phyloP scores from a whole-genome alignment of 1,140 invertebrate genomes.

The Antheraea mylitta region DNA sequence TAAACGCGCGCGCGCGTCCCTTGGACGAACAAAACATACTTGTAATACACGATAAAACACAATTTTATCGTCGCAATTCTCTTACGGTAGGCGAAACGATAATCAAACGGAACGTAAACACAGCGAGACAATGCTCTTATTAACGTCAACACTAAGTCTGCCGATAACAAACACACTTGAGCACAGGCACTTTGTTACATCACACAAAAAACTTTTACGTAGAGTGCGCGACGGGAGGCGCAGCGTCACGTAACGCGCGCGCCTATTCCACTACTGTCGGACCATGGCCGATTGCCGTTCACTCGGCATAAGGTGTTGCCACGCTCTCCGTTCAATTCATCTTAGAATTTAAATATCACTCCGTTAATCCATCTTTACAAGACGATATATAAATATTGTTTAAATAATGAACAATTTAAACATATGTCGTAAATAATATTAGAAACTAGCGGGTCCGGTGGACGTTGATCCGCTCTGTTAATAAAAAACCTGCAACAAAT shows the following conservation, averaged over 20 bases:
- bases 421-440: no score
- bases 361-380: no score
- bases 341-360: not conserved
- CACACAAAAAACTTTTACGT: constrained; percentile 29
- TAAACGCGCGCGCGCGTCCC: not conserved
- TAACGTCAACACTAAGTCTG: constrained; percentile 35
- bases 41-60: not conserved
- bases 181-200: constrained; percentile 30
- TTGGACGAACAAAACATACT: not conserved
- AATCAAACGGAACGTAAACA: constrained; percentile 39
- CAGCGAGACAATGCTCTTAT: constrained; percentile 37
- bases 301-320: constrained; percentile 46
- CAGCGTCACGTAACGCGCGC: constrained; percentile 5
- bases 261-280: constrained; percentile 24
- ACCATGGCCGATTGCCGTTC: constrained; percentile 56
- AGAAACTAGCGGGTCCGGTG: no score
- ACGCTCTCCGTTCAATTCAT: not conserved
- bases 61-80: constrained; percentile 11
- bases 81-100: constrained; percentile 19
- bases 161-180: constrained; percentile 23
- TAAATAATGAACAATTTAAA: not conserved
- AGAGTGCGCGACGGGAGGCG: constrained; percentile 1
- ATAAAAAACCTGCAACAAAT: no score
- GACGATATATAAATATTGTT: not conserved
- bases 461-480: no score